These are phyloP conservation scores for Hypomesus transpacificus DNA, from an alignment of 2,113 vertebrate species.

Conservation along the genomic window DNA sequence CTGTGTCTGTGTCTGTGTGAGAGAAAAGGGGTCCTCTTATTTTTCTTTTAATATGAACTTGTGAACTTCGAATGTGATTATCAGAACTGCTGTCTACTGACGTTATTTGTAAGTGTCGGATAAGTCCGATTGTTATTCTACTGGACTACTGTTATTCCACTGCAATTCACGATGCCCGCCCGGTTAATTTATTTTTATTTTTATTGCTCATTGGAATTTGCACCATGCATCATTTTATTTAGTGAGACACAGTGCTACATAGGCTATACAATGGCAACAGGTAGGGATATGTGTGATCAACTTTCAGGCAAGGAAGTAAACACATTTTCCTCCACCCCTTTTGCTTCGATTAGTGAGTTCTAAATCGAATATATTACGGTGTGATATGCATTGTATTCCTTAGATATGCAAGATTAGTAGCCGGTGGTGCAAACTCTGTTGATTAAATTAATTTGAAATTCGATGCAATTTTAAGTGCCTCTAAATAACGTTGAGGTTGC, in stretches of 20 bases:
- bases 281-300: background rate
- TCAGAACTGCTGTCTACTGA: too few relatives aligned
- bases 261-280: constrained; percentile 1
- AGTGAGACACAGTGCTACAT: background rate
- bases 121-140: too few relatives aligned
- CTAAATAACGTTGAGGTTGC: too few relatives aligned
- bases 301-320: background rate
- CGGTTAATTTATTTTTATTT: background rate
- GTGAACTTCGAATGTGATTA: too few relatives aligned
- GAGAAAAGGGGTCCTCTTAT: background rate
- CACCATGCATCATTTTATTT: background rate
- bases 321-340: background rate
- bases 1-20: constrained; percentile 6
- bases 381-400: background rate
- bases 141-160: too few relatives aligned
- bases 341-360: background rate
- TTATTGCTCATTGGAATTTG: background rate
- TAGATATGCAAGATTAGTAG: too few relatives aligned
- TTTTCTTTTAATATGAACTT: too few relatives aligned
- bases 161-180: background rate
- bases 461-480: too few relatives aligned
- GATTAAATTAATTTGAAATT: background rate
- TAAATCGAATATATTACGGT: background rate
- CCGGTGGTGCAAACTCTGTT: background rate
- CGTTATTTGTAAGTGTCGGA: too few relatives aligned